Percentiles rank a stretch among this genome's conserved stretches.
These are phyloP conservation scores for Siderastrea siderea DNA, from an alignment of 92 coral and sea anemone species.

Conservation along the genomic window DNA sequence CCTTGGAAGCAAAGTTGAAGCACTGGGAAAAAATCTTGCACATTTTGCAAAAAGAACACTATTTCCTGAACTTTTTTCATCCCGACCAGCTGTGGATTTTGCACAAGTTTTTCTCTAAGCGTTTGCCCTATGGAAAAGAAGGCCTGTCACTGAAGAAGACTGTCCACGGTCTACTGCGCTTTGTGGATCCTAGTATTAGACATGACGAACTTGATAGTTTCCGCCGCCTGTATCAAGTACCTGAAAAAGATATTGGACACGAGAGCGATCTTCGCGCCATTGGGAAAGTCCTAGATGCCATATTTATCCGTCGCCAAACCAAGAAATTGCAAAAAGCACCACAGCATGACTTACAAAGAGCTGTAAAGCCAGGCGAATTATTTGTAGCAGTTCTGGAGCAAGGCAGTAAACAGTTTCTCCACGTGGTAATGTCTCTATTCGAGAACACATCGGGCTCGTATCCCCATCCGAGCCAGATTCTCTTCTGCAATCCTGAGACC, in stretches of 20 bases:
- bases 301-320: conserved; percentile 56
- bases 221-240: conserved; percentile 38
- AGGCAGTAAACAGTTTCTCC: conserved; percentile 80
- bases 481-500: conserved; percentile 91
- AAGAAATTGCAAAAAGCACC: background rate
- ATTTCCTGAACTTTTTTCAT: conserved; percentile 88
- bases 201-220: conserved; percentile 55
- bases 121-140: conserved; percentile 5
- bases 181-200: conserved; percentile 68
- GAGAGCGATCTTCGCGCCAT: conserved; percentile 67
- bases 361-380: conserved; percentile 89
- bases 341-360: conserved; percentile 41
- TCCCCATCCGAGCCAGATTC: conserved; percentile 90
- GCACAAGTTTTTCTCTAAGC: conserved; percentile 58
- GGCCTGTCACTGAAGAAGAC: background rate
- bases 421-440: conserved; percentile 89
- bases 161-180: conserved; percentile 66
- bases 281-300: conserved; percentile 75
- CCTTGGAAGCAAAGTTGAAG: conserved; percentile 49
- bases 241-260: conserved; percentile 33
- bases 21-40: conserved; percentile 72
- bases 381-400: conserved; percentile 91
- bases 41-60: conserved; percentile 60
- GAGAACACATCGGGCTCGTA: conserved; percentile 71
- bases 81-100: conserved; percentile 89